Evolutionary conservation across 2,888 invertebrate species (phyloP).

Genomic region (Philaethria dido): DNA sequence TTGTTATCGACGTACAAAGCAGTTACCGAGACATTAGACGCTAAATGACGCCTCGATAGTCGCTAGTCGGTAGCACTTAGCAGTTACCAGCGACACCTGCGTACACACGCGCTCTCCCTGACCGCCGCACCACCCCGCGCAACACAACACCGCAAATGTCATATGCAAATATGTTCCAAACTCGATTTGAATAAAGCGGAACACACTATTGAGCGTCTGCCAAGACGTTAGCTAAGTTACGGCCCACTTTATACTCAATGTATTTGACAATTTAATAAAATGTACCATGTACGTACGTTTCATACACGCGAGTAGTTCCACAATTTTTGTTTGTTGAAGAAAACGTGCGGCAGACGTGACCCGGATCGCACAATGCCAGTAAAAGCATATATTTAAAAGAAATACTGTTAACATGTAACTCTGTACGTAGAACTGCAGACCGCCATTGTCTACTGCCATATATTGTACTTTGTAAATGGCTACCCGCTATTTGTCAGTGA

Average conservation of each 20-base stretch:
- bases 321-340: conserved; percentile 25
- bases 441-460: conserved; percentile 17
- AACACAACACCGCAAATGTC: conserved; percentile 24
- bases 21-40: not conserved
- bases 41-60: not conserved
- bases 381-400: conserved; percentile 31
- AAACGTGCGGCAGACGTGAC: conserved; percentile 28
- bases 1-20: not conserved
- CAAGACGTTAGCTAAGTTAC: conserved; percentile 12
- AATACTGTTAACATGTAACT: conserved; percentile 32
- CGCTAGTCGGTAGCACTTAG: conserved; percentile 6
- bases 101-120: conserved; percentile 4
- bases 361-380: conserved; percentile 32
- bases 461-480: conserved; percentile 11
- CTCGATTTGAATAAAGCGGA: conserved; percentile 25
- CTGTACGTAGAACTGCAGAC: not conserved
- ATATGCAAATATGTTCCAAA: conserved; percentile 30
- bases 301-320: not conserved
- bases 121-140: not conserved
- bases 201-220: conserved; percentile 27
- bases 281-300: not conserved
- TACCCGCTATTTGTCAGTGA: conserved; percentile 16
- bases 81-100: conserved; percentile 20
- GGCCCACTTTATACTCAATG: conserved; percentile 23
- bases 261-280: conserved; percentile 28